These are phyloP conservation scores for Leptobrachium leishanense DNA, from an alignment of 2,113 vertebrate genomes.

Conservation along the genomic window DNA sequence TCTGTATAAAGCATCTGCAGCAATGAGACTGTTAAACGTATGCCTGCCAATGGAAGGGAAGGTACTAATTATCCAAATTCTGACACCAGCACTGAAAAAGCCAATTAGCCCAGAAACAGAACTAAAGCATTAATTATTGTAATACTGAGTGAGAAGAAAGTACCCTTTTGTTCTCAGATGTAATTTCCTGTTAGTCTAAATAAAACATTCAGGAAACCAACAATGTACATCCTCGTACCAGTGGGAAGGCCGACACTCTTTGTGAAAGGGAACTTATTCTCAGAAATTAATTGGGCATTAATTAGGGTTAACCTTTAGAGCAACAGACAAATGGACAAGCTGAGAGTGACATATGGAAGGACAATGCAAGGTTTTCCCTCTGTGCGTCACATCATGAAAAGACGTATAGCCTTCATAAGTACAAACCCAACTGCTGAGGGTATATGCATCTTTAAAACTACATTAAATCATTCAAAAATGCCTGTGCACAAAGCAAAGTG, in stretches of 20 bases:
- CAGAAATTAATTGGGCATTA: not conserved
- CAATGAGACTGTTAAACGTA: slow-evolving; percentile 2
- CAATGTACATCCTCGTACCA: not conserved
- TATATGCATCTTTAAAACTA: too few relatives aligned
- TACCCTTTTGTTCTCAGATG: slow-evolving; percentile 7
- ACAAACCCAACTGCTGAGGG: too few relatives aligned
- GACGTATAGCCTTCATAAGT: too few relatives aligned
- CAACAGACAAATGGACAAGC: too few relatives aligned
- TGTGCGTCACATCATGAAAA: too few relatives aligned
- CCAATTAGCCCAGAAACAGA: slow-evolving; percentile 29
- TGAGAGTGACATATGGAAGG: too few relatives aligned
- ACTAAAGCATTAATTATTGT: slow-evolving; percentile 27
- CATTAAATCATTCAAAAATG: too few relatives aligned
- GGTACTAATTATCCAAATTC: slow-evolving; percentile 25
- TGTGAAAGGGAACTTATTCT: not conserved
- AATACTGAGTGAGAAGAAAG: slow-evolving; percentile 15
- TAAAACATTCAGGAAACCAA: not conserved
- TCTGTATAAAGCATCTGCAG: not conserved
- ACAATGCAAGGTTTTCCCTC: too few relatives aligned
- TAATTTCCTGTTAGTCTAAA: slow-evolving; percentile 32
- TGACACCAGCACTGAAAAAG: slow-evolving; percentile 17
- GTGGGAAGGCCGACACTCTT: not conserved
- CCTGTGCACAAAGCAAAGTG: too few relatives aligned
- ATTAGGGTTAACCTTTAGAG: not conserved
- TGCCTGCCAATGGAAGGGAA: not conserved